phyloP scores from a whole-genome alignment of 1,140 invertebrate genomes.

The Geopemphigus sp. region DNA sequence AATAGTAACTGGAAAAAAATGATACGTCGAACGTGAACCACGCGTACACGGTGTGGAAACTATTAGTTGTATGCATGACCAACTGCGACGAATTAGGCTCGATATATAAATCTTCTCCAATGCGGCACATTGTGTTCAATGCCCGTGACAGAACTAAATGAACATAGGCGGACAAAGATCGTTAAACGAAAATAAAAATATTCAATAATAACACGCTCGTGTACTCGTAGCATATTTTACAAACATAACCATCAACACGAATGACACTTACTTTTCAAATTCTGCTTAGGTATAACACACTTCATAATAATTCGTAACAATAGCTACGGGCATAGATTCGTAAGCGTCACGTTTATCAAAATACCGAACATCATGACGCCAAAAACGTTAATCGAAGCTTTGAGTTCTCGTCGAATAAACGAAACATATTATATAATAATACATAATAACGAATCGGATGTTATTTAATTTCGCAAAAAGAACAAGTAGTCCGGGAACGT shows the following conservation, averaged over 20 bases:
- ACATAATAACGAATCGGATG: too few species aligned
- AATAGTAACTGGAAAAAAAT: constrained; percentile 47
- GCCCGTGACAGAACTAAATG: constrained; percentile 27
- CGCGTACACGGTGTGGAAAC: constrained; percentile 42
- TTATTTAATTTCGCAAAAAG: too few species aligned
- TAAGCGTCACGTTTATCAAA: not conserved
- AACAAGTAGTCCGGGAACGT: too few species aligned
- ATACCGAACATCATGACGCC: not conserved
- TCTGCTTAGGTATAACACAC: constrained; percentile 34
- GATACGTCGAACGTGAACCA: constrained; percentile 39
- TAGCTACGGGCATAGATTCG: too few species aligned
- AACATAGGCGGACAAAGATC: too few species aligned
- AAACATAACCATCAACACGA: too few species aligned
- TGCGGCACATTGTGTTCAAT: constrained; percentile 33
- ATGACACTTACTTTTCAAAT: constrained; percentile 37
- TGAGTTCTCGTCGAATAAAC: too few species aligned
- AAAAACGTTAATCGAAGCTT: too few species aligned
- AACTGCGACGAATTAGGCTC: constrained; percentile 23
- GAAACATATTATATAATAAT: too few species aligned
- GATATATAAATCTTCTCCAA: constrained; percentile 38
- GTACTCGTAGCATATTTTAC: too few species aligned
- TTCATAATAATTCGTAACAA: constrained; percentile 6
- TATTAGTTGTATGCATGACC: constrained; percentile 27
- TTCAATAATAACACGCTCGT: not conserved
- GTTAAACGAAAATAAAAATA: too few species aligned